Evolutionary conservation across 2,888 invertebrate species (phyloP), one percentile per base, ranked within the genome.

Genomic region (Megamerina dolium): DNA sequence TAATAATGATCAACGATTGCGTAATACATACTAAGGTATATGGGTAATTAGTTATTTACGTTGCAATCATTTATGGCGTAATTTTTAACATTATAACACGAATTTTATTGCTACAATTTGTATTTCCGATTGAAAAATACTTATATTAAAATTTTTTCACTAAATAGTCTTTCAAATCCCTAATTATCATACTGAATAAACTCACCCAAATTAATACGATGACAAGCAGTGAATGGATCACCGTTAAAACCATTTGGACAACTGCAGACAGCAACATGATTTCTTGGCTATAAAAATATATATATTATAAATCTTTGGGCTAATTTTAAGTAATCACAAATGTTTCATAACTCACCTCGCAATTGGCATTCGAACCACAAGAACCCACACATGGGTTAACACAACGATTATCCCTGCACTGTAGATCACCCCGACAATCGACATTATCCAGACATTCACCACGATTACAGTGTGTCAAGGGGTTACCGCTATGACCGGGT

Each of bases 241-340:
- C 90, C 90, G 4, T 82, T 82, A 64, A 82, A 81, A n/a, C 84
- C 85, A 12, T 79, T 63, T 1, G 87, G 85, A 64, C 90, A 90
- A 21, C 81, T 77, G 64, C 89, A 90, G 4, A 84, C 82, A 0
- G 88, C 84, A 5, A 87, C 74, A 60, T 88, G 88, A 61, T 85
- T 83, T 48, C 79, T 77, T 18, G 78, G 77, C 80, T 70, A 31
- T 13, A 51, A 46, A 37, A 30, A 23, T 17, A 33, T 27, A 32
- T 18, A 13, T n/a, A 10, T 31, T 4, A 16, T 31, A 30, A 3
- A 19, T 30, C 5, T 18, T 30, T 38, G 4, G 14, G 3, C 13
- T 14, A 20, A 31, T 5, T 18, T 5, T 13, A 19, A 2, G 12
- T n/a, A 12, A 18, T 20, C 10, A 23, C 9, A 29, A 4, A 32